phyloP scores from a whole-genome alignment of 92 coral and sea anemone genomes.

The Siderastrea siderea region DNA sequence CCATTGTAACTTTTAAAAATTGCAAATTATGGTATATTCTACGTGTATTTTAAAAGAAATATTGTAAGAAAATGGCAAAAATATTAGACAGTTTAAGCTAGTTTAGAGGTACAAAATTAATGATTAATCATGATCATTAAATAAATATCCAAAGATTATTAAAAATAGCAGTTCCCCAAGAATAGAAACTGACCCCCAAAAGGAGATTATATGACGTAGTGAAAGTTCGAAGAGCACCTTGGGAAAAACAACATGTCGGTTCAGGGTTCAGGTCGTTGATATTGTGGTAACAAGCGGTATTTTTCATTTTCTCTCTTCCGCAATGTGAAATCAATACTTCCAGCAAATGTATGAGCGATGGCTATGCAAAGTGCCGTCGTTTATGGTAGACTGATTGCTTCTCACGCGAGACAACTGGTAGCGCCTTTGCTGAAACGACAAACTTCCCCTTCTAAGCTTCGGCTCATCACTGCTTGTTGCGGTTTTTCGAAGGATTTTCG shows the following conservation, averaged over 20 bases:
- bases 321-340: constrained; percentile 30
- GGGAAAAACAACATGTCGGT: constrained; percentile 41
- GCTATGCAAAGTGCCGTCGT: constrained; percentile 98
- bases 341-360: constrained; percentile 61
- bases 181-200: neutral
- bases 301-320: constrained; percentile 6
- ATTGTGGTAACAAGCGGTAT: neutral
- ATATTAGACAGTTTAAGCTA: too few relatives aligned
- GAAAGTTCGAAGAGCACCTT: neutral
- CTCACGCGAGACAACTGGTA: constrained; percentile 88
- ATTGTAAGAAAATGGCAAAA: too few relatives aligned
- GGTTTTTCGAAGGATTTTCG: constrained; percentile 93
- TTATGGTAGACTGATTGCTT: constrained; percentile 90
- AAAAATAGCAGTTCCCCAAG: too few relatives aligned
- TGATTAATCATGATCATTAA: too few relatives aligned
- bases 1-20: too few relatives aligned
- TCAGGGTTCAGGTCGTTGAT: neutral
- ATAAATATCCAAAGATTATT: too few relatives aligned
- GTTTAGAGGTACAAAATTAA: too few relatives aligned
- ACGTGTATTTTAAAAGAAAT: too few relatives aligned
- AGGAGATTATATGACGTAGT: neutral
- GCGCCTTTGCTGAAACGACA: constrained; percentile 83
- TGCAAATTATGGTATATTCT: too few relatives aligned
- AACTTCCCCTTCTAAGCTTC: constrained; percentile 66
- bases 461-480: constrained; percentile 90